Conservation (phyloP, 2,888 invertebrate genomes). For the Pocota personata region DNA sequence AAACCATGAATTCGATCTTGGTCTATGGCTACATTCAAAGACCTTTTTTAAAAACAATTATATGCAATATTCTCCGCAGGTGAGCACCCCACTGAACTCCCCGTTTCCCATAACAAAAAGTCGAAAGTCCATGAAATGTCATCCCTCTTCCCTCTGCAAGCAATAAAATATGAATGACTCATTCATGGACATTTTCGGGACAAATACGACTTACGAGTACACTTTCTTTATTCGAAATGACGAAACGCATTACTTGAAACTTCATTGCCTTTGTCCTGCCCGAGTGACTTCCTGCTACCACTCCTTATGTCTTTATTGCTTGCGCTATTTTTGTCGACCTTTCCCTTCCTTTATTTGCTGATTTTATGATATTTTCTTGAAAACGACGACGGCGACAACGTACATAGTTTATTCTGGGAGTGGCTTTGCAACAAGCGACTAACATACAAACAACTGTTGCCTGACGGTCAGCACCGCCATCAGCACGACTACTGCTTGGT, state of each 20-base stretch:
- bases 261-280: neutral
- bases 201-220: slow-evolving; percentile 51
- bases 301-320: slow-evolving; percentile 38
- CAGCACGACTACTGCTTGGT: slow-evolving; percentile 18
- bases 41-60: neutral
- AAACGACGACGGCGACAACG: slow-evolving; percentile 16
- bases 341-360: slow-evolving; percentile 48
- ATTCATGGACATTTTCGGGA: slow-evolving; percentile 39
- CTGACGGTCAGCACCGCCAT: neutral
- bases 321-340: slow-evolving; percentile 65
- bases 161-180: slow-evolving; percentile 61
- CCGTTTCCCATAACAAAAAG: neutral
- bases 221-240: slow-evolving; percentile 38
- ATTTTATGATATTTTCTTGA: slow-evolving; percentile 34
- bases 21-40: neutral
- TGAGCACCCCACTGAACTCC: neutral
- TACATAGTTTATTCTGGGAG: slow-evolving; percentile 54
- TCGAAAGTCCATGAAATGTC: slow-evolving; percentile 35
- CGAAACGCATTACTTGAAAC: slow-evolving; percentile 39
- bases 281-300: neutral
- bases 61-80: neutral
- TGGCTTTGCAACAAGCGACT: slow-evolving; percentile 38
- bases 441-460: slow-evolving; percentile 63
- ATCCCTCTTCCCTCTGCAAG: neutral
- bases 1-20: neutral